Evolutionary conservation across 1,140 invertebrate genomes (phyloP).

Genomic region (Thaumetopoea pityocampa): DNA sequence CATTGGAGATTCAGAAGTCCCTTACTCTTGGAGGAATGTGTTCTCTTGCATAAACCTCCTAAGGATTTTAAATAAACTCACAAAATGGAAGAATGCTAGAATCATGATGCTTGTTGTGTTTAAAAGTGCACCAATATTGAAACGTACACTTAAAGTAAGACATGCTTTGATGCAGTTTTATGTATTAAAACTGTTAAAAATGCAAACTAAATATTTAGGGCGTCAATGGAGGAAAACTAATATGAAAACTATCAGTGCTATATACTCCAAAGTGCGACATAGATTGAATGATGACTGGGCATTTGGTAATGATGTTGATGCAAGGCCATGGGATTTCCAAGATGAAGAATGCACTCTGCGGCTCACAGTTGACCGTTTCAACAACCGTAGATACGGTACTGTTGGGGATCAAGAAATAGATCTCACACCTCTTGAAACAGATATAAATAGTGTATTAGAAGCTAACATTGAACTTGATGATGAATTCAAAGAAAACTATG

Average conservation of each 20-base stretch:
- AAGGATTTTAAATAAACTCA: constrained; percentile 98
- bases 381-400: constrained; percentile 89
- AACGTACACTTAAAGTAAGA: constrained; percentile 95
- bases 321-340: constrained; percentile 98
- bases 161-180: constrained; percentile 99
- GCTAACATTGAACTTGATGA: constrained; percentile 90
- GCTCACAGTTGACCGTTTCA: constrained; percentile 96
- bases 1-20: constrained; percentile 87
- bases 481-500: constrained; percentile 97
- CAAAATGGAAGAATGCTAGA: constrained; percentile 99
- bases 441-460: constrained; percentile 89
- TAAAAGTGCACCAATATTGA: constrained; percentile 98
- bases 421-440: constrained; percentile 91
- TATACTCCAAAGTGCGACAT: constrained; percentile 97
- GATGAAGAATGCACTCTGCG: constrained; percentile 97
- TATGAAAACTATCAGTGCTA: constrained; percentile 99
- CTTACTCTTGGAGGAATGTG: constrained; percentile 97
- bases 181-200: constrained; percentile 97
- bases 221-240: constrained; percentile 99
- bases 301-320: constrained; percentile 98
- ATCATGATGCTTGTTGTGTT: constrained; percentile 99
- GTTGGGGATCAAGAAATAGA: constrained; percentile 76
- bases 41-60: constrained; percentile 99
- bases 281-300: constrained; percentile 99
- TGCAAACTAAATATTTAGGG: constrained; percentile 99